Base-by-base conservation (phyloP, 2,797 vertebrate genomes). In the Knipowitschia caucasica region DNA sequence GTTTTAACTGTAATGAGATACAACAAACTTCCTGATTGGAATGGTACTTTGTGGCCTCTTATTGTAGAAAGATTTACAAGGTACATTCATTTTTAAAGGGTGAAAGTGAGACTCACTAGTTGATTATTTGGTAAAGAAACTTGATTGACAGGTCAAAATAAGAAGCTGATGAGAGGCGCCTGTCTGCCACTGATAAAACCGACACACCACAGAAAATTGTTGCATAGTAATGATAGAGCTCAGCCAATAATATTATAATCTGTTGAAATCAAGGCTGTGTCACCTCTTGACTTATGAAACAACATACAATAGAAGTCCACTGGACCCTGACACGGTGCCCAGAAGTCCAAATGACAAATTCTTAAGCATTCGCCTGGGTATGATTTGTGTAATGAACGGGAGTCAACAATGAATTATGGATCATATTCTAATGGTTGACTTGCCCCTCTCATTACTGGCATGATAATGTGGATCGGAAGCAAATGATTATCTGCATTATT, bases 401-500 rank as follows among this genome's bases (percentile, higher is more conserved):
- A 89, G 81, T 88, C 82, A 88, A 85, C 83, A 82, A 90, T 91
- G 87, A 89, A 90, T 92, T 88, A 90, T 91, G 88, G 84, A 91
- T 88, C 79, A 83, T 85, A 83, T 86, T 85, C 78, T 87, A 85
- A 87, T 88, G 87, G 80, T 75, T 88, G 77, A 85, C 81, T 84
- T 78, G 77, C 80, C 78, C 78, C 73, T 70, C 77, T 90, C 85
- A 89, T 90, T 88, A 88, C 77, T 73, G 72, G 72, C 61, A 85
- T 87, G 77, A 75, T 81, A 86, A 86, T 86, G 77, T 81, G 80
- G 83, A 79, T 81, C 74, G 70, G 70, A 84, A 81, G 80, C 82
- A 75, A 84, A 84, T 84, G 59, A 86, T 89, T 78, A 82, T 77
- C 78, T 83, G 63, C 77, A 71, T 82, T 78, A 82, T 73, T 77